phyloP scores from a whole-genome alignment of 2,888 invertebrate genomes.

The Pseudococcus longispinus region DNA sequence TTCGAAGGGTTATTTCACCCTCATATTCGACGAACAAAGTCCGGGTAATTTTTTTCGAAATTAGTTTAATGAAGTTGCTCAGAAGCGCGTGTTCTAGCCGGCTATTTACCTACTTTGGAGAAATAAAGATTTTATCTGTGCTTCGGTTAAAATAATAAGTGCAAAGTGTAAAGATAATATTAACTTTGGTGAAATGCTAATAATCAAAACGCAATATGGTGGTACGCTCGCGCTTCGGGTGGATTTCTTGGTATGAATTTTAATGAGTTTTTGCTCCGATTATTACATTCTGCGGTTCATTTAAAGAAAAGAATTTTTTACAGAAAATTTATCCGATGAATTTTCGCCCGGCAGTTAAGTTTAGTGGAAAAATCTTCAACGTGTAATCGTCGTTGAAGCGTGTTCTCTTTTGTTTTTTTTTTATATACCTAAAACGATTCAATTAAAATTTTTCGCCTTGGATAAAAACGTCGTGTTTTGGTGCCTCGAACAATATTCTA shows the following conservation, averaged over 20 bases:
- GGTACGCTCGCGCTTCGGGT: neutral
- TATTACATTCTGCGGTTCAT: neutral
- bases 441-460: neutral
- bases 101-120: neutral
- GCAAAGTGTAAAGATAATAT: neutral
- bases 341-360: neutral
- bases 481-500: neutral
- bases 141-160: constrained; percentile 10
- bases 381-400: neutral
- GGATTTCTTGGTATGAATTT: neutral
- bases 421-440: neutral
- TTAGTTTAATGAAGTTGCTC: neutral
- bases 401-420: neutral
- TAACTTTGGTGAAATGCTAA: neutral
- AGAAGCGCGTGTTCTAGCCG: neutral
- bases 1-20: neutral
- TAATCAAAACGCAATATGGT: neutral
- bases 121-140: neutral
- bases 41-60: neutral
- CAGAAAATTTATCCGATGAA: neutral
- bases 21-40: neutral
- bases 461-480: neutral
- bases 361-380: neutral
- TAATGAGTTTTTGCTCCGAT: neutral
- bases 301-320: neutral